Evolutionary conservation across 2,888 invertebrate species (phyloP), one percentile per base, ranked within the genome.

Genomic region (Agrotis segetum): DNA sequence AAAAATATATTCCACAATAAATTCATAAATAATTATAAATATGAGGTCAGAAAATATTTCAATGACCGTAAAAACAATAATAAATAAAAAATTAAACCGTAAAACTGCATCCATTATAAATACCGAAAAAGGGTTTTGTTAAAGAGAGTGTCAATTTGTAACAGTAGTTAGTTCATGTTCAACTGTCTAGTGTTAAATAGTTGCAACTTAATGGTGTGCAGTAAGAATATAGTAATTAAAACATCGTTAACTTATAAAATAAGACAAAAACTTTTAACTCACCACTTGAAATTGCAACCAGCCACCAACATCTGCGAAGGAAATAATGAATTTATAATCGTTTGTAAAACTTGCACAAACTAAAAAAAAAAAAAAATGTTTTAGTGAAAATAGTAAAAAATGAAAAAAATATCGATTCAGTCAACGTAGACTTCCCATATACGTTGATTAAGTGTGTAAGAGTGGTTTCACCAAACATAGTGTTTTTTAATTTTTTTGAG

Each of bases 241-340:
- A 77, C 64, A 61, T 69, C 63, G 59, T 71, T 80, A 73, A 67
- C 14, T 17, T 6, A 24, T 14, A 62, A 46, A 67, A 67, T 24
- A 61, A 49, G 7, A 55, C 14, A 24, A 21, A 56, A 56, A 56
- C 50, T 60, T 13, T 16, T 71, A 80, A 88, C 91, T 89, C 74
- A 90, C 90, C 89, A 83, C 79, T 83, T 80, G 77, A 65, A 83
- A 71, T 79, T 79, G 66, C 74, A 70, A 80, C 68, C 70, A 83
- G 81, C 77, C 74, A 80, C 82, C 67, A 81, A 73, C 81, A 88
- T 88, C 93, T 93, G 93, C 73, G 88, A 92, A 90, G 81, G 91
- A 89, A 88, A 72, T 72, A 89, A 90, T 89, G 85, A 77, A 82
- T 88, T 92, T 89, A 86, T 89, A 91, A 92, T 91, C 87, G 80